Evolutionary conservation across 53 echinoderm and acorn worm genomes (phyloP).

Genomic region (Echinarachnius parma): DNA sequence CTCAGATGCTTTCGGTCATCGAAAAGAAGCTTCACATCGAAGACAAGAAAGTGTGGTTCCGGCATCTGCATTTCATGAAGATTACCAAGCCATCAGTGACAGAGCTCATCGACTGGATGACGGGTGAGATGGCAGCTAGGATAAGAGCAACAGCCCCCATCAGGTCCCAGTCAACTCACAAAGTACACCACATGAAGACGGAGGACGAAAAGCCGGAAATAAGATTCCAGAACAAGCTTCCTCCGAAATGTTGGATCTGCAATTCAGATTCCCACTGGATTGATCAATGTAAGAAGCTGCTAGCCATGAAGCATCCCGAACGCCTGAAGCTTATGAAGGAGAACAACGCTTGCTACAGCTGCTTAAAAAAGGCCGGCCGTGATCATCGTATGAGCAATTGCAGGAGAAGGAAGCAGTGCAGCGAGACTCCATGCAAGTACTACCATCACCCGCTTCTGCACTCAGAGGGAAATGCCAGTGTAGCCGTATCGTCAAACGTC

Average conservation of each 20-base stretch:
- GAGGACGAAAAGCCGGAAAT: background rate
- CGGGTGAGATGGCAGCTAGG: slow-evolving; percentile 51
- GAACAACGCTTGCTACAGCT: slow-evolving; percentile 63
- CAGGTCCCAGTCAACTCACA: slow-evolving; percentile 1
- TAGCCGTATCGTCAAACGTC: background rate
- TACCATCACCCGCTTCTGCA: slow-evolving; percentile 52
- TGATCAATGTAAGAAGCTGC: slow-evolving; percentile 54
- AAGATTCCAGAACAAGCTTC: background rate
- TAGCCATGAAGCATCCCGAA: slow-evolving; percentile 28
- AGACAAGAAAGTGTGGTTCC: slow-evolving; percentile 40
- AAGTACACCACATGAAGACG: slow-evolving; percentile 1
- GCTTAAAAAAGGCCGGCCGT: slow-evolving; percentile 64
- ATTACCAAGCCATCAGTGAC: background rate
- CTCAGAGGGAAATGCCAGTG: background rate
- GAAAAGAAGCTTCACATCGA: slow-evolving; percentile 27
- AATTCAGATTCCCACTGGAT: slow-evolving; percentile 52
- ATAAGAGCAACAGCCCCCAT: slow-evolving; percentile 58
- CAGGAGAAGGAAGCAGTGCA: slow-evolving; percentile 50
- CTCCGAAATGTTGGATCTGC: slow-evolving; percentile 69
- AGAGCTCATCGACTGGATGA: slow-evolving; percentile 46
- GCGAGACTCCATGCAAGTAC: slow-evolving; percentile 47
- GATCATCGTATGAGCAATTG: slow-evolving; percentile 55
- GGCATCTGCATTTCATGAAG: background rate
- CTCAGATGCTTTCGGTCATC: slow-evolving; percentile 13
- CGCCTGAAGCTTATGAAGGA: slow-evolving; percentile 55